Base-by-base conservation (phyloP, 2,113 vertebrate genomes). In the Tangachromis dhanisi region DNA sequence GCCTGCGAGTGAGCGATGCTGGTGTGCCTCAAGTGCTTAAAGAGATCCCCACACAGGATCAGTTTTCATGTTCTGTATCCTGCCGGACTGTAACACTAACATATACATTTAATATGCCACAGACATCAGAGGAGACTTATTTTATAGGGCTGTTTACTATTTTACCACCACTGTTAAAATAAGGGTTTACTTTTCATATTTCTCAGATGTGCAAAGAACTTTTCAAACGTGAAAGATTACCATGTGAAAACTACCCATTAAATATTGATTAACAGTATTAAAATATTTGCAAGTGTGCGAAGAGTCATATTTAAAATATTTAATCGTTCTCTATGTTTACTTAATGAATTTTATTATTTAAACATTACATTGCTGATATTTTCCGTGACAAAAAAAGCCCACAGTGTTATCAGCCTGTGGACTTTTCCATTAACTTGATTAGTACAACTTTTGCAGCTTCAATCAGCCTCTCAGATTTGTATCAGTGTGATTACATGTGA, bases 1-100 rank as follows among this genome's bases (percentile, higher is more conserved):
- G 97, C 97, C 2, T 98, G 97, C 94, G 97, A 97, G 92, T 98
- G 95, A 96, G 19, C 57, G 3, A 8, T 16, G 76, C 79, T 33
- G 68, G 49, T 71, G 59, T 88, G 81, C 88, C 85, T 81, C 61
- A 88, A 80, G 80, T 84, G 83, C 85, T 91, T 14, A 29, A 84
- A 57, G 57, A 55, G 29, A 87, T 51, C 81, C 53, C 26, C 73
- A 29, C 12, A 47, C 24, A 33, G 14, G 73, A 26, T 21, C 2
- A 21, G 24, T 80, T 85, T 86, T 81, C 12, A 71, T 57, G 21
- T 33, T 78, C 73, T 33, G 73, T 78, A 49, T 78, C 24, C 42
- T 51, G 73, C 16, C 1, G 16, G 45, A 51, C 45, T 49, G 10
- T 78, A 78, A 55, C 55, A 78, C 26, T 59, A 82, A 68, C 49